A percentile compares a stretch with the other conserved stretches of the same genome.
Evolutionary conservation across 2,888 invertebrate species (phyloP).

Genomic region (Xylota sylvarum): DNA sequence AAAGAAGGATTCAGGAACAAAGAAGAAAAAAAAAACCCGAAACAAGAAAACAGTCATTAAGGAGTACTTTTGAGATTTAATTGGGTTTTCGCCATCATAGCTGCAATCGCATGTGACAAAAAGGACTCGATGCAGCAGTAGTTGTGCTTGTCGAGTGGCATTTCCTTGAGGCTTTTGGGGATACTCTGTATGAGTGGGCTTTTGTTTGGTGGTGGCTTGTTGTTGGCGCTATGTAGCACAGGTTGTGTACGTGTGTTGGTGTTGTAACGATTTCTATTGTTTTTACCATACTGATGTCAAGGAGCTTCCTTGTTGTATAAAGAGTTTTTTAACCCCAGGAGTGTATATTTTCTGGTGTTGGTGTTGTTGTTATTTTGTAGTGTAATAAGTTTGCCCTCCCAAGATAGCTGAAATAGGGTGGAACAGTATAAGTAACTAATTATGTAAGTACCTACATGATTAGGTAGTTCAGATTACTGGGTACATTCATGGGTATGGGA

Average conservation of each 20-base stretch:
- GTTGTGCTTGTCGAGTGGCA: constrained; percentile 14
- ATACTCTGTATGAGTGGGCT: constrained; percentile 24
- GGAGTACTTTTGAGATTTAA: constrained; percentile 73
- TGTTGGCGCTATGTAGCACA: constrained; percentile 18
- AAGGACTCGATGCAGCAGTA: constrained; percentile 45
- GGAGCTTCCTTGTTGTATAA: constrained; percentile 20
- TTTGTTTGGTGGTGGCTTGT: constrained; percentile 29
- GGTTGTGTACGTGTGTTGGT: constrained; percentile 17
- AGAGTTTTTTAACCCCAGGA: constrained; percentile 26
- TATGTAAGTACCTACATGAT: background rate
- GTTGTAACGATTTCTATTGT: constrained; percentile 42
- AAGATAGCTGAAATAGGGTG: background rate
- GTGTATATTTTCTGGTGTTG: background rate
- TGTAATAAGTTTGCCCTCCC: background rate
- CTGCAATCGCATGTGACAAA: constrained; percentile 68
- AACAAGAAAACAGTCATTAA: constrained; percentile 73
- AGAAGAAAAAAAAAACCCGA: constrained; percentile 12
- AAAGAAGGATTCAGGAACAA: background rate
- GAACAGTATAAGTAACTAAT: background rate
- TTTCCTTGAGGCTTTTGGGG: constrained; percentile 43
- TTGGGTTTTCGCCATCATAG: constrained; percentile 73
- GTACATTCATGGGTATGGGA: no score
- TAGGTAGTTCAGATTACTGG: background rate
- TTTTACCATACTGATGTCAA: constrained; percentile 20
- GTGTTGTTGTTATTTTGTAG: constrained; percentile 7